Evolutionary conservation across 2,797 vertebrate species (phyloP).

Genomic region (Acrocephalus scirpaceus): DNA sequence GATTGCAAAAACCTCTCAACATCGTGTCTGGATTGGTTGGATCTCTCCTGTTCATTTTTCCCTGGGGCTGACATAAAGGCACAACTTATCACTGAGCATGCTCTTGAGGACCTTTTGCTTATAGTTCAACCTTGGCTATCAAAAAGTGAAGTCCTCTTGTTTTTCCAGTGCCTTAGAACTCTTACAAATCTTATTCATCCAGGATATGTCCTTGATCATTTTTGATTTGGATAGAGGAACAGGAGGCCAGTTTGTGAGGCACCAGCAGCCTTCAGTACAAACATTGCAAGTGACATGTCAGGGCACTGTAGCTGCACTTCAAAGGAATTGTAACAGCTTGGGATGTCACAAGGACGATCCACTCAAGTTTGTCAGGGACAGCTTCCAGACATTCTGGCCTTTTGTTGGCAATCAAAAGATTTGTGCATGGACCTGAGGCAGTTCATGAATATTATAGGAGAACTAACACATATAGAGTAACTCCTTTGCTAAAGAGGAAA

Average conservation of each 20-base stretch:
- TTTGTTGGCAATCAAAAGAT: conserved; percentile 18
- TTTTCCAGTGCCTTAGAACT: background rate
- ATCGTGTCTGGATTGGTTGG: background rate
- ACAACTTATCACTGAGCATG: background rate
- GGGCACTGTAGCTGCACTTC: conserved; percentile 51
- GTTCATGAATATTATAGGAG: conserved; percentile 27
- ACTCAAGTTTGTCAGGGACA: conserved; percentile 52
- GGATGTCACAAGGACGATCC: conserved; percentile 46
- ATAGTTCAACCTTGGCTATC: conserved; percentile 12
- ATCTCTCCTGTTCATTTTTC: background rate
- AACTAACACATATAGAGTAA: conserved; percentile 12
- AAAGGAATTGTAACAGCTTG: conserved; percentile 44
- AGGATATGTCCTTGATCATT: conserved; percentile 40
- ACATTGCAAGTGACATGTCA: conserved; percentile 50
- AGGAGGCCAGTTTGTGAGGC: conserved; percentile 29
- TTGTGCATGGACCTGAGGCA: conserved; percentile 3
- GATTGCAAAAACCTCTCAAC: background rate
- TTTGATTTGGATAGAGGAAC: background rate
- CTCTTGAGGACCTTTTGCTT: background rate
- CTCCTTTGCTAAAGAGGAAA: conserved; percentile 21
- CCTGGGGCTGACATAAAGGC: background rate
- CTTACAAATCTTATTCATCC: background rate
- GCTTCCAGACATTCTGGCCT: conserved; percentile 7
- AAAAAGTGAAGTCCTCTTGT: background rate
- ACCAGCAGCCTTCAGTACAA: conserved; percentile 49